Percentiles rank a stretch among this genome's conserved stretches.
phyloP scores from a whole-genome alignment of 2,113 vertebrate genomes.

The Cyanoliseus patagonus region DNA sequence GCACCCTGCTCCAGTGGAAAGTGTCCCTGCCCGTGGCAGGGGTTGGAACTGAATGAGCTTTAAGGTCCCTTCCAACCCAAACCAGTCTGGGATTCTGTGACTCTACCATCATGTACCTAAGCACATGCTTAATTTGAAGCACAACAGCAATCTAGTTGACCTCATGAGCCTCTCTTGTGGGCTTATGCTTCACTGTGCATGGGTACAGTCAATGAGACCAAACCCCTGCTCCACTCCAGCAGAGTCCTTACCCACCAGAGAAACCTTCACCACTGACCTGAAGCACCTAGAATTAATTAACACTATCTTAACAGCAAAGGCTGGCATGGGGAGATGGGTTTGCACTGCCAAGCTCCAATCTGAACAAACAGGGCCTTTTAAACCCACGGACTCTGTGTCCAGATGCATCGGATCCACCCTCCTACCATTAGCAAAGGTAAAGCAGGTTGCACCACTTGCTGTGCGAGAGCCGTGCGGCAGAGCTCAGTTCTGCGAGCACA shows the following conservation, averaged over 20 bases:
- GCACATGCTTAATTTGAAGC: not conserved
- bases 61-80: not conserved
- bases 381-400: not conserved
- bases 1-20: too few species aligned
- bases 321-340: not conserved
- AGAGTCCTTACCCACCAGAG: not conserved
- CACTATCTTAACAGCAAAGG: not conserved
- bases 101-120: not conserved
- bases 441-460: not conserved
- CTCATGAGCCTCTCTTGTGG: not conserved
- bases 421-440: not conserved
- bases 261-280: not conserved
- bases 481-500: not conserved
- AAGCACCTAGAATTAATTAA: not conserved
- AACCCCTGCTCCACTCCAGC: not conserved
- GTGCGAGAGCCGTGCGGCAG: not conserved
- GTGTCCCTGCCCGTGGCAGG: not conserved
- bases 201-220: not conserved
- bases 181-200: not conserved
- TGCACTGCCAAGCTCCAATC: not conserved
- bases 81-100: not conserved
- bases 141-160: not conserved
- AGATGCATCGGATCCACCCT: not conserved
- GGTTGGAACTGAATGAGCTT: not conserved
- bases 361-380: not conserved